phyloP scores from a whole-genome alignment of 1,140 invertebrate genomes.

The Diachasma alloeum region DNA sequence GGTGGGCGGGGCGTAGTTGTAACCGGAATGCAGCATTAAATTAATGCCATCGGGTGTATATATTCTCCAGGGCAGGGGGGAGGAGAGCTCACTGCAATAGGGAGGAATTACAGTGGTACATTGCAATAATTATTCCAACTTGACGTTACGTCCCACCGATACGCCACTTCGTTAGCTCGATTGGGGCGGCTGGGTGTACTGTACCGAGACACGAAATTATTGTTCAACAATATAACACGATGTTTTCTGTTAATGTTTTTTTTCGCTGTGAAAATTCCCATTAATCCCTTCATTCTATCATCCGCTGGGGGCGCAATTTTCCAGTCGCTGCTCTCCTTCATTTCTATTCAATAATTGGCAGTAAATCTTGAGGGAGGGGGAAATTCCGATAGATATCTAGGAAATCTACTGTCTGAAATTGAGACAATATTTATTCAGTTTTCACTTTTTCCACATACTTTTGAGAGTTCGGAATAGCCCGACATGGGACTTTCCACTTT shows the following conservation, averaged over 20 bases:
- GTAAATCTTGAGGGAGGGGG: no score
- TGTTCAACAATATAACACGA: background rate
- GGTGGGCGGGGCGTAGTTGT: background rate
- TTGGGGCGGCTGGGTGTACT: background rate
- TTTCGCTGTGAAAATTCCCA: background rate
- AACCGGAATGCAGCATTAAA: background rate
- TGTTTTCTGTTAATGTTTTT: background rate
- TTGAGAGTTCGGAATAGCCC: background rate
- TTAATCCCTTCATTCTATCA: background rate
- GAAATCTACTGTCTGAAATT: no score
- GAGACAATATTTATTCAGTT: no score
- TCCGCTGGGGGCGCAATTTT: no score
- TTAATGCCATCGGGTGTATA: background rate
- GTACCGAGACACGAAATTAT: background rate
- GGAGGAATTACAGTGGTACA: background rate
- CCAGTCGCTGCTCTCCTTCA: no score
- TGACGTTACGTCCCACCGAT: slow-evolving; percentile 1
- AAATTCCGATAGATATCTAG: no score
- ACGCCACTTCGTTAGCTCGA: background rate
- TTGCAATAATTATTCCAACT: slow-evolving; percentile 10
- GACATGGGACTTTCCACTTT: no score
- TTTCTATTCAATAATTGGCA: no score
- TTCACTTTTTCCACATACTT: no score
- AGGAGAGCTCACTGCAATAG: background rate
- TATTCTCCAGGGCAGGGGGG: background rate